These are phyloP conservation scores for rabbit (Oryctolagus cuniculus) DNA, from an alignment of 2,113 vertebrate species.

Conservation along the genomic window mOryCun1.1 NC_091440.1:105513001-105513500, in stretches of 20 bases:
- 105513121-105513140: background rate
- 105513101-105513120: background rate
- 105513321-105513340: fast-evolving
- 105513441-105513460: background rate
- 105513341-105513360: background rate
- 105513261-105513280: background rate
- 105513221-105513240: background rate
- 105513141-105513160: background rate
- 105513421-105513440: too few species aligned
- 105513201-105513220: background rate
- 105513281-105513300: background rate
- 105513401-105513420: background rate
- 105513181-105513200: too few species aligned
- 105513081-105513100: background rate
- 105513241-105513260: too few species aligned
- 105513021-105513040: too few species aligned
- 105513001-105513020: too few species aligned
- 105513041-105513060: too few species aligned
- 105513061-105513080: too few species aligned
- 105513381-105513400: background rate
- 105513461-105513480: background rate
- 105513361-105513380: background rate
- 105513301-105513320: background rate
- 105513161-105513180: background rate
- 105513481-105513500: background rate